Percentiles rank a stretch among this genome's conserved stretches.
Evolutionary conservation across 2,797 vertebrate species (phyloP).

Genomic region (Lycodopsis pacificus): DNA sequence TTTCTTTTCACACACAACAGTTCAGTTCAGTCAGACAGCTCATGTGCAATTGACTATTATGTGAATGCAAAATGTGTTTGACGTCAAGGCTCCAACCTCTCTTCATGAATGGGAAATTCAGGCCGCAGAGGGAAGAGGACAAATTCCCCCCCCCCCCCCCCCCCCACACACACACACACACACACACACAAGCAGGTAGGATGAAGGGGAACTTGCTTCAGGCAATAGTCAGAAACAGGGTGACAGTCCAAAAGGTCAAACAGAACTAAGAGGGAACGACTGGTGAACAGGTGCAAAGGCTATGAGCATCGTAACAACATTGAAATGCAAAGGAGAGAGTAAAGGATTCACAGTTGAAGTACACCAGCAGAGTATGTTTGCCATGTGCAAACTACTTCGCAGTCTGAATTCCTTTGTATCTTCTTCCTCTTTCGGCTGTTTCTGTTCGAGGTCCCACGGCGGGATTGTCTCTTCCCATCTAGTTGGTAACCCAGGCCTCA

Average conservation of each 20-base stretch:
- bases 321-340: not conserved
- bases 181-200: constrained; percentile 2
- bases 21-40: not conserved
- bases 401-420: too few relatives aligned
- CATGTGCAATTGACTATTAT: not conserved
- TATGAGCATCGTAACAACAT: not conserved
- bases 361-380: not conserved
- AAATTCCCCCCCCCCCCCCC: not conserved
- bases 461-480: too few relatives aligned
- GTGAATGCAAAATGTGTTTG: not conserved
- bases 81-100: not conserved
- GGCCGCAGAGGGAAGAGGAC: not conserved
- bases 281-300: not conserved
- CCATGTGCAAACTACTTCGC: too few relatives aligned
- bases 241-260: not conserved
- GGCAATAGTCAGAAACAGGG: not conserved
- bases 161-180: not conserved
- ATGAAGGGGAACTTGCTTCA: not conserved
- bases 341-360: too few relatives aligned
- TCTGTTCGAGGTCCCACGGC: too few relatives aligned
- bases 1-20: not conserved
- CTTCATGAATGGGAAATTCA: not conserved
- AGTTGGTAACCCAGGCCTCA: too few relatives aligned
- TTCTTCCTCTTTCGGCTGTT: too few relatives aligned
- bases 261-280: not conserved